phyloP scores from a whole-genome alignment of 2,113 vertebrate species.

The Pleuronectes platessa region DNA sequence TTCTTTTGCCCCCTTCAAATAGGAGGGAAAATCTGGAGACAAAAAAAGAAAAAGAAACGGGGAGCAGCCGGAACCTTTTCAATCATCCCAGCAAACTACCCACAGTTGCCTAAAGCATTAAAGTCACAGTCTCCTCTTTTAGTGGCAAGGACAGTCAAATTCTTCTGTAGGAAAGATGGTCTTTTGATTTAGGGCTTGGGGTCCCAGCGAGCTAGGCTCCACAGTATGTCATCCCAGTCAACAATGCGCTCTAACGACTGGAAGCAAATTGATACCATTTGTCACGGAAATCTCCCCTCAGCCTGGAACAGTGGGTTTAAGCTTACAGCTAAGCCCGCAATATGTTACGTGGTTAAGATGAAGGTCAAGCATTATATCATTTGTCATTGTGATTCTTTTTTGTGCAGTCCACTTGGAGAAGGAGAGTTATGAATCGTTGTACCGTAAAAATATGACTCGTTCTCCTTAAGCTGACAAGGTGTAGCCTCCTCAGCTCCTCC shows the following conservation, averaged over 20 bases:
- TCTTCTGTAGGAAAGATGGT: slow-evolving; percentile 24
- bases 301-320: slow-evolving; percentile 34
- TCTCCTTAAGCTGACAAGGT: slow-evolving; percentile 23
- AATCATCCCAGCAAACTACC: slow-evolving; percentile 46
- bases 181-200: slow-evolving; percentile 39
- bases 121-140: slow-evolving; percentile 16
- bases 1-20: slow-evolving; percentile 51
- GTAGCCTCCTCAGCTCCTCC: slow-evolving; percentile 4
- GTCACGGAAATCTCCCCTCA: slow-evolving; percentile 34
- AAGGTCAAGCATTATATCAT: slow-evolving; percentile 49
- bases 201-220: slow-evolving; percentile 13
- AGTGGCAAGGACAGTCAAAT: slow-evolving; percentile 16
- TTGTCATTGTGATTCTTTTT: slow-evolving; percentile 36
- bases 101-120: slow-evolving; percentile 51
- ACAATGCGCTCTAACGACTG: slow-evolving; percentile 48
- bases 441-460: slow-evolving; percentile 47
- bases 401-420: no score
- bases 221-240: slow-evolving; percentile 45
- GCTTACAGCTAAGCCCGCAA: slow-evolving; percentile 38
- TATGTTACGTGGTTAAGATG: slow-evolving; percentile 42
- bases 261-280: slow-evolving; percentile 59
- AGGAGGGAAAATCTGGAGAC: slow-evolving; percentile 2
- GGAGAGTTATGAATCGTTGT: slow-evolving; percentile 46
- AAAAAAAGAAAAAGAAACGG: not conserved
- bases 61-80: slow-evolving; percentile 44